Evolutionary conservation across 1,140 invertebrate genomes (phyloP), one percentile per base, ranked within the genome.

Genomic region (Acromyrmex charruanus): DNA sequence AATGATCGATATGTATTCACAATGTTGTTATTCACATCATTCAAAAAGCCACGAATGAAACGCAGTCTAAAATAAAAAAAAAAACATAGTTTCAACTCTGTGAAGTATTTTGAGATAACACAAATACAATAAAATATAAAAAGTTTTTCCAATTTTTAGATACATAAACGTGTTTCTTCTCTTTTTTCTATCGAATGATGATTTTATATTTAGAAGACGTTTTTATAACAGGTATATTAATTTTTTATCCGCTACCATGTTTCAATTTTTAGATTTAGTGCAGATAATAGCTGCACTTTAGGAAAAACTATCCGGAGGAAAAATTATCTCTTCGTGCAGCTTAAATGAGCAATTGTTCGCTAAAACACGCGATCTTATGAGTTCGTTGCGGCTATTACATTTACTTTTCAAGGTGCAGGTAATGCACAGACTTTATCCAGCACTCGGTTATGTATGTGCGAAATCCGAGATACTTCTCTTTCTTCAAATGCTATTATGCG

Each of bases 331-430:
- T n/a, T 25, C 16, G 16, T 59, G 53, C 35, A 58, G 39, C 44
- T 79, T 49, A 66, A 79, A 44, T 66, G 18, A 65, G 18, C 58
- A 77, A 65, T 63, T 39, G 35, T 28, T 21, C 25, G 25, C 12
- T 28, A 18, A 31, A 44, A 35, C 65, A 59, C 65, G 58, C 39
- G 39, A 25, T 31, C 58, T 49, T 71, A 25, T 65, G 77, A 25
- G 44, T 44, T 79, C 49, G 21, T 74, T 51, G 31, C 39, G 72
- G 74, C 82, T 85, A 79, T 79, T 51, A 59, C 77, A 77, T 85
- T 85, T 85, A 65, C 58, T 85, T 35, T 75, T 51, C 25, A 18
- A 18, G n/a, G 21, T 80, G 63, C 49, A 31, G 16, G 10, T 25
- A 44, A 44, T 18, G 28, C 28, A 65, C 31, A 28, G n/a, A 80